Percentiles rank a stretch among this genome's conserved stretches.
phyloP scores from a whole-genome alignment of 2,797 vertebrate species.

The Lates japonicus region DNA sequence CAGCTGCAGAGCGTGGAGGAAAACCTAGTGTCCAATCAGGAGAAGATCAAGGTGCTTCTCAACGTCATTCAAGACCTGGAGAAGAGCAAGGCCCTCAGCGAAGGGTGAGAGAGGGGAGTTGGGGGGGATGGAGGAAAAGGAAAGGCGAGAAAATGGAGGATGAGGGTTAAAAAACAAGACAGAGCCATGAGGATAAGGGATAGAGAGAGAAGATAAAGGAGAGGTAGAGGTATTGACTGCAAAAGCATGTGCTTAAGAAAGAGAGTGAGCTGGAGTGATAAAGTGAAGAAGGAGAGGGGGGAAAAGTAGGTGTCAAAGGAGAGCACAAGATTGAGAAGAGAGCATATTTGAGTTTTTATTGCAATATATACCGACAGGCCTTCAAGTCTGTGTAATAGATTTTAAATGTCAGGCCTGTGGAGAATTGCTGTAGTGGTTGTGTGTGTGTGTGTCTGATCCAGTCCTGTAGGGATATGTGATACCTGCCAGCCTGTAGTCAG shows the following conservation, averaged over 20 bases:
- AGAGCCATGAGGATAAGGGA: constrained; percentile 2
- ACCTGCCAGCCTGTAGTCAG: constrained; percentile 45
- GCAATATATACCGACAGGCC: constrained; percentile 50
- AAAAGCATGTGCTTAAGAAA: constrained; percentile 22
- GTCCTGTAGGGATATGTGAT: constrained; percentile 45
- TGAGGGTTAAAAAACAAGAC: constrained; percentile 1
- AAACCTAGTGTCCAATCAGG: constrained; percentile 95
- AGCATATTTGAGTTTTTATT: constrained; percentile 51
- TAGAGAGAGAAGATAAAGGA: constrained; percentile 9
- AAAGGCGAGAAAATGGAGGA: constrained; percentile 11
- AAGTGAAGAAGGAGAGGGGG: constrained; percentile 12
- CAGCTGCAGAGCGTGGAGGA: constrained; percentile 95
- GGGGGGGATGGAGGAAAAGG: background rate
- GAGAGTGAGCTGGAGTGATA: constrained; percentile 32
- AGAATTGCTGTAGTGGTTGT: constrained; percentile 31
- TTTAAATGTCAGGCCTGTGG: constrained; percentile 69
- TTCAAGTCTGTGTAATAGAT: constrained; percentile 65
- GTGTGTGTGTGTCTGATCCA: constrained; percentile 30
- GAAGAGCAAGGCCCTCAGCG: constrained; percentile 95
- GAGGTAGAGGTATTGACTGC: background rate
- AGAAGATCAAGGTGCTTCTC: constrained; percentile 99
- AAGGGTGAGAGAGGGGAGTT: constrained; percentile 89
- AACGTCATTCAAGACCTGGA: constrained; percentile 99
- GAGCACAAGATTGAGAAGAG: constrained; percentile 39
- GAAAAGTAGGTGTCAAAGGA: constrained; percentile 32